phyloP scores from a whole-genome alignment of 2,113 vertebrate genomes.

The Seriola dumerili region DNA sequence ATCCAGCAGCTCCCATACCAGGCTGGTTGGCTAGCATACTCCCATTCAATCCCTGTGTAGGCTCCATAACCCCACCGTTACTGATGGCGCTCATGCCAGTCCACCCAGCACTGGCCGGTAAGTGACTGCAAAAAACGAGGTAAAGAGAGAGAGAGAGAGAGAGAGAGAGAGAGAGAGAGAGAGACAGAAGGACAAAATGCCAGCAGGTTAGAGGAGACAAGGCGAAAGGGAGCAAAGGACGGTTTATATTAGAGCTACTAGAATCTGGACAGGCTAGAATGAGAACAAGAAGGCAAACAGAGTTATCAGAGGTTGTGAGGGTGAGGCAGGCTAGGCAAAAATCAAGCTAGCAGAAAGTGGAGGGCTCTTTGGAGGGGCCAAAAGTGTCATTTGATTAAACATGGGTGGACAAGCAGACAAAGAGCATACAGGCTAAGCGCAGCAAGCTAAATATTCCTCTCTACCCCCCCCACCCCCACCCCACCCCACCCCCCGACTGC shows the following conservation, averaged over 20 bases:
- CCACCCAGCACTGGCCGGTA: conserved; percentile 91
- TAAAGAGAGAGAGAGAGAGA: conserved; percentile 52
- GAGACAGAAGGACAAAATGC: conserved; percentile 72
- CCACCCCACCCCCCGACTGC: neutral
- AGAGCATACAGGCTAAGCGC: conserved; percentile 59
- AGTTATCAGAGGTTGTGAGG: conserved; percentile 66
- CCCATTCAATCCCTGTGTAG: conserved; percentile 91
- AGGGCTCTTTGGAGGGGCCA: conserved; percentile 40
- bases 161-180: conserved; percentile 29
- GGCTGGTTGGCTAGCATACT: conserved; percentile 91
- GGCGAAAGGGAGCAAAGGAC: conserved; percentile 72
- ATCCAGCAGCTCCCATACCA: conserved; percentile 92
- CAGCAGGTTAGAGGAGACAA: conserved; percentile 83
- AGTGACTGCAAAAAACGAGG: conserved; percentile 87
- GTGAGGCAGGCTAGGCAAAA: conserved; percentile 55
- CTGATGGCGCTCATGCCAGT: conserved; percentile 87
- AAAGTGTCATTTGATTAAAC: conserved; percentile 63
- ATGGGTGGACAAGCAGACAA: conserved; percentile 65
- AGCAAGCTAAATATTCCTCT: conserved; percentile 48
- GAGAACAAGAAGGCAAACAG: conserved; percentile 66
- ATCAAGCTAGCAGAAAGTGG: conserved; percentile 53
- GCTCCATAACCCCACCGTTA: conserved; percentile 87
- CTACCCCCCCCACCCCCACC: neutral
- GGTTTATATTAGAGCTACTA: conserved; percentile 68
- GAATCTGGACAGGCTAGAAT: conserved; percentile 67